phyloP scores from a whole-genome alignment of 2,113 vertebrate species.

The Sarotherodon lohbergeri region DNA sequence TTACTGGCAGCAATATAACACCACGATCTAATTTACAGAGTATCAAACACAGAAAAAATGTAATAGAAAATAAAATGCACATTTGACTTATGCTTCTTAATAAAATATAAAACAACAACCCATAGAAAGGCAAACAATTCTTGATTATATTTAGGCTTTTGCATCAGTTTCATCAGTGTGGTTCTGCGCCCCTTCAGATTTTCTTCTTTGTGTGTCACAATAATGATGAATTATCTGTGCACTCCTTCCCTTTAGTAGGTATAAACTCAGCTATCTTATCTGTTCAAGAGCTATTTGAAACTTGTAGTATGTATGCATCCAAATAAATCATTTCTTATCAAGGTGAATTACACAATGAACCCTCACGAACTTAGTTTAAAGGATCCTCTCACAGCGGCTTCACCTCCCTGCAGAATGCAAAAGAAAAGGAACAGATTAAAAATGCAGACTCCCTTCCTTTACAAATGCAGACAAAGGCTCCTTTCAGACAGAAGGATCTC shows the following conservation, averaged over 20 bases:
- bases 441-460: background rate
- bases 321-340: slow-evolving; percentile 75
- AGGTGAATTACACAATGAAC: slow-evolving; percentile 25
- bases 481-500: background rate
- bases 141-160: background rate
- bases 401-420: background rate
- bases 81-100: background rate
- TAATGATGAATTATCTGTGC: slow-evolving; percentile 59
- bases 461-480: background rate
- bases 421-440: background rate
- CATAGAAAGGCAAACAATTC: background rate
- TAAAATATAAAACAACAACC: background rate
- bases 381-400: slow-evolving; percentile 5
- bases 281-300: slow-evolving; percentile 49
- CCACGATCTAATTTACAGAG: background rate
- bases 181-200: background rate
- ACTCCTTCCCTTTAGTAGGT: slow-evolving; percentile 32
- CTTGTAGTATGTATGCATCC: slow-evolving; percentile 42
- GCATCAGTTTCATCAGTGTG: background rate
- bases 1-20: background rate
- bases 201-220: slow-evolving; percentile 25
- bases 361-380: slow-evolving; percentile 15
- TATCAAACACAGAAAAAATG: background rate
- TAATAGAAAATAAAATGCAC: background rate
- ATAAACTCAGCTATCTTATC: slow-evolving; percentile 62